Percentiles rank a stretch among this genome's conserved stretches.
Conservation (phyloP, 2,113 vertebrate species). For the Ariopsis seemanni region DNA sequence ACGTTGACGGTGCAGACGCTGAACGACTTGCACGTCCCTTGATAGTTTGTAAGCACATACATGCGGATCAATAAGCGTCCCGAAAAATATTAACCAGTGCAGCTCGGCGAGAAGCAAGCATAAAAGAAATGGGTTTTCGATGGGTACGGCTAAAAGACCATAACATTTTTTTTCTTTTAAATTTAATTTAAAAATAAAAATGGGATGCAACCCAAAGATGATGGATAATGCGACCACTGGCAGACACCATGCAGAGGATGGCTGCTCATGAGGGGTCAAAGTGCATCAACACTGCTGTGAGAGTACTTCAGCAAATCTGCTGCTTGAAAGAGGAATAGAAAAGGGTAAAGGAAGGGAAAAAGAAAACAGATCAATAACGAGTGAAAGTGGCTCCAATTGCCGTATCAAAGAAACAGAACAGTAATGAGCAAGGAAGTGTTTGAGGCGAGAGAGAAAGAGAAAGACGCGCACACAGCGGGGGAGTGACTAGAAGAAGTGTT, state of each 20-base stretch:
- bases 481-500: constrained; percentile 31
- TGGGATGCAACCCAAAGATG: constrained; percentile 32
- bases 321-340: constrained; percentile 44
- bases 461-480: neutral
- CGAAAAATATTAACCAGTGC: constrained; percentile 51
- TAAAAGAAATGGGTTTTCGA: neutral
- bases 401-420: constrained; percentile 43
- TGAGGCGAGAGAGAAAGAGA: constrained; percentile 2
- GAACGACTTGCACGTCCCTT: constrained; percentile 52
- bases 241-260: constrained; percentile 27
- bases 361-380: constrained; percentile 60
- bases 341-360: constrained; percentile 15
- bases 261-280: constrained; percentile 40
- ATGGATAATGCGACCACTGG: constrained; percentile 59
- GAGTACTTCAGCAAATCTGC: constrained; percentile 24
- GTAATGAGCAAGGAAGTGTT: constrained; percentile 45
- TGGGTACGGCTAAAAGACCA: neutral
- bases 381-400: constrained; percentile 52
- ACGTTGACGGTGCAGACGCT: constrained; percentile 63
- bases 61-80: constrained; percentile 71
- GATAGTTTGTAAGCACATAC: constrained; percentile 62
- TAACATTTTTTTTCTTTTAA: constrained; percentile 42
- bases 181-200: no score
- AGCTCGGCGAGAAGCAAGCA: constrained; percentile 27
- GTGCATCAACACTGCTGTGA: constrained; percentile 17